Evolutionary conservation across 2,888 invertebrate genomes (phyloP), one percentile per base, ranked within the genome.

Genomic region (Caenorhabditis doughertyi): DNA sequence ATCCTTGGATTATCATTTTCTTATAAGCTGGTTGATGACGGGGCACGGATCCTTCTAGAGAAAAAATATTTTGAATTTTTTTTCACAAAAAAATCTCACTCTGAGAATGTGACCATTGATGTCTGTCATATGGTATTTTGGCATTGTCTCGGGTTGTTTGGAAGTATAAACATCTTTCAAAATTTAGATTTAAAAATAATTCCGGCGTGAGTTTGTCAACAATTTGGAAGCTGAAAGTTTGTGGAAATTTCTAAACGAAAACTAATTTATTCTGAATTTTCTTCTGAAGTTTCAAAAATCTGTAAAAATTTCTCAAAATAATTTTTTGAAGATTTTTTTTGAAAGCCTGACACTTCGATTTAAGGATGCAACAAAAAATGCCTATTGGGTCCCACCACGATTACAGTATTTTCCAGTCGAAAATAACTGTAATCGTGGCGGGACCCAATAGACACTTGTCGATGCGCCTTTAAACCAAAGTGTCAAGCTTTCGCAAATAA

Each of bases 1-100:
- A 21, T n/a, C 65, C 65, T 35, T 65, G 51, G 4, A 65, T 35
- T 3, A 51, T 7, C 35, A 65, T 32, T 51, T 49, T 65, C 11
- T 65, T 65, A 21, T 65, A 65, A 9, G 35, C 32, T 9, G 65
- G 65, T 16, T 49, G 65, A 51, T 65, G 65, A 25, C 65, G 65
- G 11, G 49, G 65, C 3, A 51, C 11, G 7, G 27, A 18, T 32
- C 51, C 35, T 65, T 51, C 65, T 65, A 29, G 4, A 42, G 9
- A 55, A 9, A 25, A 53, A 9, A 23, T 18, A 18, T 32, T 55
- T 55, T 29, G 39, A n/a, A n/a, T 8, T 23, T 39, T 13, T 23
- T n/a, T 21, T 11, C 60, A 11, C 0, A 16, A 0, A 21, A 42
- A 60, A 44, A 47, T 18, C 65, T 65, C 25, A 65, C 65, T 65